Base-by-base conservation (phyloP, 1,140 invertebrate genomes). In the Ylistrum balloti region DNA sequence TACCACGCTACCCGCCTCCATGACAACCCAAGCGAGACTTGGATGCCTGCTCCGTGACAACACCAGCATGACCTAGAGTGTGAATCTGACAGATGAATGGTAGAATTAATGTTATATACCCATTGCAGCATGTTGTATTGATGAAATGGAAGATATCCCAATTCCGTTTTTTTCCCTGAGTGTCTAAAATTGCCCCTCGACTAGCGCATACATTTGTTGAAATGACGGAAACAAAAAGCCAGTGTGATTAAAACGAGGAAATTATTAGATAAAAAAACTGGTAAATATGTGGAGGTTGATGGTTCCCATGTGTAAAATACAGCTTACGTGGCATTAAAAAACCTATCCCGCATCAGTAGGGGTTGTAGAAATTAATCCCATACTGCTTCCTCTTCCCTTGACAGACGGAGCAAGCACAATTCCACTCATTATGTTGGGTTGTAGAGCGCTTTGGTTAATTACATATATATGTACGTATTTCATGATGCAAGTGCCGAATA, bases 211-310 rank as follows among this genome's bases (percentile, higher is more conserved):
- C 7, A 74, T n/a, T 28, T 5, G 56, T 74, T 74, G 7, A 28
- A 45, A 74, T 28, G n/a, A 28, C 22, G 5, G 56, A 7, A 74
- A 74, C 56, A 74, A 74, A 74, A 74, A 9, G 56, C n/a, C 56
- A 28, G 56, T 22, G 56, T 74, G 56, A 74, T 74, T 74, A n/a
- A 74, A 74, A 74, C 56, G 56, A 74, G 56, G 56, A 74, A 74
- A n/a, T 74, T 5, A n/a, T 28, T 28, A 74, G 56, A 74, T 74
- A 74, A 74, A 74, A 74, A 74, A 22, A 74, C n/a, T 74, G 56
- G 56, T 74, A 74, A 74, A 74, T 74, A 74, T 74, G 56, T 74
- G n/a, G 56, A 74, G 22, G 22, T 74, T 74, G 56, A 74, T 74
- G n/a, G n/a, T 28, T 74, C 28, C 56, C 56, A 74, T 11, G 56